Evolutionary conservation across 2,888 invertebrate genomes (phyloP).

Genomic region (Scaptodrosophila latifasciaeformis): DNA sequence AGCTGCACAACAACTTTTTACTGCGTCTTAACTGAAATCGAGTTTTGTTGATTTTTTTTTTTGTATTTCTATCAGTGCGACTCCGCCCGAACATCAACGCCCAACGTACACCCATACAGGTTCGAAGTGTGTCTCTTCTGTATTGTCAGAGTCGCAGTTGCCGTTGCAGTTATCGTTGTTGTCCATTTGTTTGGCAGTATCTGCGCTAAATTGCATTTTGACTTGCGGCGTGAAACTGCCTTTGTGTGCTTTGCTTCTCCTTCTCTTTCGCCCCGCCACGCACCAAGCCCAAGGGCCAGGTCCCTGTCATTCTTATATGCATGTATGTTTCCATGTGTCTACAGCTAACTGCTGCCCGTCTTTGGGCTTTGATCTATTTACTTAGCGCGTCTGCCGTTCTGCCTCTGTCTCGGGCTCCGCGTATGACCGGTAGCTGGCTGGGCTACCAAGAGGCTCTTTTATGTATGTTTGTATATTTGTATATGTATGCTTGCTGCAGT

Average conservation of each 20-base stretch:
- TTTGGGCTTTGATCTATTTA: conserved; percentile 56
- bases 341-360: conserved; percentile 6
- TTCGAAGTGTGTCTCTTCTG: conserved; percentile 1
- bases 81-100: conserved; percentile 67
- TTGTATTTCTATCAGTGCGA: conserved; percentile 54
- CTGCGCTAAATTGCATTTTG: conserved; percentile 67
- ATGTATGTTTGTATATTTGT: conserved; percentile 43
- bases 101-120: conserved; percentile 33
- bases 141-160: conserved; percentile 42
- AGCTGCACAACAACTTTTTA: conserved; percentile 70
- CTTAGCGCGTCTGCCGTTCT: conserved; percentile 54
- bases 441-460: no score
- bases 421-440: conserved; percentile 58
- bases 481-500: conserved; percentile 46
- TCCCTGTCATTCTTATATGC: conserved; percentile 20
- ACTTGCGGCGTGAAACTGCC: conserved; percentile 69
- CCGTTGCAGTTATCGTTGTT: conserved; percentile 32
- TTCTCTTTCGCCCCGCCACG: no score
- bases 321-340: no score
- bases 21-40: conserved; percentile 71
- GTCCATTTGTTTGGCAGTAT: conserved; percentile 44
- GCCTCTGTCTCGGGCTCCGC: conserved; percentile 44
- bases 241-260: conserved; percentile 30
- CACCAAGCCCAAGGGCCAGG: no score
- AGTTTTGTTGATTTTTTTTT: conserved; percentile 50